Evolutionary conservation across 2,888 invertebrate genomes (phyloP).

Genomic region (Ochropacha duplaris): DNA sequence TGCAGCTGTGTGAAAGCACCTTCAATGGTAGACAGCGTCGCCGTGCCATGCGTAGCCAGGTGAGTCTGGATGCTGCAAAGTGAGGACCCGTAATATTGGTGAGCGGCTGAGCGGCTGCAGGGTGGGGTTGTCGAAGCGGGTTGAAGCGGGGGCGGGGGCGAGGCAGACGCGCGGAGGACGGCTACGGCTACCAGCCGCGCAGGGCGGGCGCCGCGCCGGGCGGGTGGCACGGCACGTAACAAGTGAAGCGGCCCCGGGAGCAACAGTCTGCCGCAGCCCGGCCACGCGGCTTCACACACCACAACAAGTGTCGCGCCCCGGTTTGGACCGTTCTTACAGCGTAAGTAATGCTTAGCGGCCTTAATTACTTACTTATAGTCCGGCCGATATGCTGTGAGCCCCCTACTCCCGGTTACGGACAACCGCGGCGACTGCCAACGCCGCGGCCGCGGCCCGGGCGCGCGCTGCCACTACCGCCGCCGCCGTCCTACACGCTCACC

Average conservation of each 20-base stretch:
- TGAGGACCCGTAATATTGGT: conserved; percentile 72
- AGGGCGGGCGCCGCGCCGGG: conserved; percentile 69
- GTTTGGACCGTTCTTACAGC: conserved; percentile 54
- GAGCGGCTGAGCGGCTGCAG: conserved; percentile 65
- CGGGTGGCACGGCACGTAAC: conserved; percentile 79
- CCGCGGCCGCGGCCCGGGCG: conserved; percentile 20
- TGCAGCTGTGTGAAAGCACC: conserved; percentile 12
- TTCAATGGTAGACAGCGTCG: conserved; percentile 34
- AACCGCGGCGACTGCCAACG: conserved; percentile 14
- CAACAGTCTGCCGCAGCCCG: conserved; percentile 83
- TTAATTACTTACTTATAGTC: conserved; percentile 51
- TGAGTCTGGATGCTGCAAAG: conserved; percentile 70
- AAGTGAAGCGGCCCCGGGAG: conserved; percentile 82
- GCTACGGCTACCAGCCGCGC: conserved; percentile 49
- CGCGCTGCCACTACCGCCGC: conserved; percentile 28
- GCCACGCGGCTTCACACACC: conserved; percentile 75
- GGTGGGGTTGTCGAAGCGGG: conserved; percentile 60
- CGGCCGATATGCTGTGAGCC: conserved; percentile 27
- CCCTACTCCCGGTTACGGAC: conserved; percentile 13
- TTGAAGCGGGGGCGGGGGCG: conserved; percentile 37
- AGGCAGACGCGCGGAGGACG: conserved; percentile 43
- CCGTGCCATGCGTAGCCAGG: conserved; percentile 47
- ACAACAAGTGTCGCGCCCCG: conserved; percentile 56
- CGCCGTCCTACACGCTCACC: conserved; percentile 17
- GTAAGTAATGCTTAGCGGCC: conserved; percentile 67